Conservation (phyloP, 1,140 invertebrate genomes). For the Hesperophylax magnus region DNA sequence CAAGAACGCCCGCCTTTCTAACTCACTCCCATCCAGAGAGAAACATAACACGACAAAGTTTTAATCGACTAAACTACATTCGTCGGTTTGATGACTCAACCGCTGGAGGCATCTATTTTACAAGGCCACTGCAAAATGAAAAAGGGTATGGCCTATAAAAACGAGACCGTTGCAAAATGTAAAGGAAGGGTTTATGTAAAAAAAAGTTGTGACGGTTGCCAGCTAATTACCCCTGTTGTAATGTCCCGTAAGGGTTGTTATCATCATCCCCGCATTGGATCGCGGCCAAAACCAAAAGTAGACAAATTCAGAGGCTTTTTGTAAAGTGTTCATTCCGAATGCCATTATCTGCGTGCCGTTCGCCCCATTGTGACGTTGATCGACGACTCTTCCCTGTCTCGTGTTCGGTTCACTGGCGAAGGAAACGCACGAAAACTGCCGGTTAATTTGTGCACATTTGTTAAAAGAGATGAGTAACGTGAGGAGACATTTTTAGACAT, state of each 20-base stretch:
- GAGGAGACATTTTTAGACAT: too few relatives aligned
- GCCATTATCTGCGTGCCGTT: slow-evolving; percentile 25
- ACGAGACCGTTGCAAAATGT: background rate
- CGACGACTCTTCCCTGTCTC: slow-evolving; percentile 1
- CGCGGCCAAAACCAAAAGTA: slow-evolving; percentile 32
- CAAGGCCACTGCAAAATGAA: too few relatives aligned
- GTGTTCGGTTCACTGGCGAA: background rate
- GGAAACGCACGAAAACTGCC: background rate
- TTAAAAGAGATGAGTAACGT: background rate
- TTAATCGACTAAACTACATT: too few relatives aligned
- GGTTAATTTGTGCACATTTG: background rate
- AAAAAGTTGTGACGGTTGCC: slow-evolving; percentile 26
- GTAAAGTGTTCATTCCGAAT: slow-evolving; percentile 26
- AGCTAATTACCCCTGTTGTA: slow-evolving; percentile 30
- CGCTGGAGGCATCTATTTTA: too few relatives aligned
- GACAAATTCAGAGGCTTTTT: slow-evolving; percentile 29
- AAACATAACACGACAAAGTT: too few relatives aligned
- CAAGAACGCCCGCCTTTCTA: too few relatives aligned
- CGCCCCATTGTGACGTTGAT: slow-evolving; percentile 26
- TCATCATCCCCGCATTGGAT: slow-evolving; percentile 28
- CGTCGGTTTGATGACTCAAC: too few relatives aligned
- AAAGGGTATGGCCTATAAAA: background rate
- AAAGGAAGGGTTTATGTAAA: background rate
- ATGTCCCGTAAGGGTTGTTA: slow-evolving; percentile 28
- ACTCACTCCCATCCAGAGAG: too few relatives aligned